Percentiles rank a stretch among this genome's conserved stretches.
Conservation (phyloP, 2,113 vertebrate genomes). For the Columbina picui region DNA sequence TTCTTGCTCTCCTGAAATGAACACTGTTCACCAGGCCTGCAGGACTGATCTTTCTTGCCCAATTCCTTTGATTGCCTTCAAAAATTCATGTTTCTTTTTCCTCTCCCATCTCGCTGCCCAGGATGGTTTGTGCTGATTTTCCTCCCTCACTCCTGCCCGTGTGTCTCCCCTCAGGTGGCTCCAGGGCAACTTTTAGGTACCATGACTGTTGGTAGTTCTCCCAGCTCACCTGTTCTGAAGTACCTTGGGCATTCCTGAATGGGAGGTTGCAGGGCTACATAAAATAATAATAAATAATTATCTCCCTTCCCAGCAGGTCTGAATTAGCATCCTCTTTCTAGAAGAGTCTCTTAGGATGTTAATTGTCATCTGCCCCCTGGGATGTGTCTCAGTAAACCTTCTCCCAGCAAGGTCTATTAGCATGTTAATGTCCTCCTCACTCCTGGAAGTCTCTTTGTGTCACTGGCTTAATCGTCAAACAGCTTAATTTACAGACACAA, state of each 20-base stretch:
- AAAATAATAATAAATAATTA: not conserved
- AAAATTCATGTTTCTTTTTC: not conserved
- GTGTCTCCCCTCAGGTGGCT: not conserved
- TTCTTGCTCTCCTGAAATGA: not conserved
- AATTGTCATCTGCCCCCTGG: slow-evolving; percentile 39
- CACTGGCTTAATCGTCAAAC: not conserved
- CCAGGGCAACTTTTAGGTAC: not conserved
- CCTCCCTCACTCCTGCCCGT: not conserved
- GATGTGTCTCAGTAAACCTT: slow-evolving; percentile 22
- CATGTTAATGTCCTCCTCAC: not conserved
- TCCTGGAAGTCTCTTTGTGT: slow-evolving; percentile 1
- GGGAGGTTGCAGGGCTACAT: not conserved
- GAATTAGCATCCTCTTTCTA: slow-evolving; percentile 40
- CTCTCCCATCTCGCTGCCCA: not conserved
- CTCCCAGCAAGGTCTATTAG: not conserved
- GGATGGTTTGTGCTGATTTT: not conserved
- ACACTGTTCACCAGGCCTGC: not conserved
- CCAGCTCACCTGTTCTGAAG: not conserved
- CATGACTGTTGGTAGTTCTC: not conserved
- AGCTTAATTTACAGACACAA: not conserved
- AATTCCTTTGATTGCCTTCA: not conserved
- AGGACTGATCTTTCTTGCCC: not conserved
- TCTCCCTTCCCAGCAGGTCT: not conserved
- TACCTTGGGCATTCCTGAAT: not conserved
- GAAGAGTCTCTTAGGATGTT: slow-evolving; percentile 43